phyloP scores from a whole-genome alignment of 1,140 invertebrate species.

The Proctacanthus coquilletti region DNA sequence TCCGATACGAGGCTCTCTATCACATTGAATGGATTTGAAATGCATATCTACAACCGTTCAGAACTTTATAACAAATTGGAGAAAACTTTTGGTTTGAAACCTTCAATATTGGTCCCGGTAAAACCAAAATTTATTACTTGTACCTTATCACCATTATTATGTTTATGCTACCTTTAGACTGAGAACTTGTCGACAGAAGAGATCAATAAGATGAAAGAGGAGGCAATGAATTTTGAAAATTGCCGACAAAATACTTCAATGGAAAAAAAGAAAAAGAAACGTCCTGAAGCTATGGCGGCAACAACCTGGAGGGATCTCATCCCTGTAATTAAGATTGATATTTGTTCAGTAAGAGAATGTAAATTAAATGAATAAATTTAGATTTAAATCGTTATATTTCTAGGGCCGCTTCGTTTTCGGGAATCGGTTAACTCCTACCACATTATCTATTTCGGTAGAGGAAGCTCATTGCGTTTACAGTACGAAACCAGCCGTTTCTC shows the following conservation, averaged over 20 bases:
- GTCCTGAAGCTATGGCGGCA: slow-evolving; percentile 58
- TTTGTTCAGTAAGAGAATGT: slow-evolving; percentile 51
- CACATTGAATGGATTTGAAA: slow-evolving; percentile 88
- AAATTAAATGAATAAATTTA: not conserved
- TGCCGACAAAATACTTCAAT: slow-evolving; percentile 32
- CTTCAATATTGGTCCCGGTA: slow-evolving; percentile 49
- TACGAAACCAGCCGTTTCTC: slow-evolving; percentile 84
- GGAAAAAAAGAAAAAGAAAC: slow-evolving; percentile 39
- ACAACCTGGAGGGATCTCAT: slow-evolving; percentile 91
- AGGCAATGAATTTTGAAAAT: slow-evolving; percentile 43
- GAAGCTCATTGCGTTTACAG: slow-evolving; percentile 91
- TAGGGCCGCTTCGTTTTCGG: slow-evolving; percentile 88
- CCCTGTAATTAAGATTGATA: slow-evolving; percentile 90
- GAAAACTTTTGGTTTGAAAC: slow-evolving; percentile 72
- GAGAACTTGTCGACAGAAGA: slow-evolving; percentile 19
- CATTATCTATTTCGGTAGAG: slow-evolving; percentile 82
- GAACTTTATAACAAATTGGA: slow-evolving; percentile 77
- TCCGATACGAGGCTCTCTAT: slow-evolving; percentile 86
- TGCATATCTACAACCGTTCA: slow-evolving; percentile 92
- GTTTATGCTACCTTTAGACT: slow-evolving; percentile 6
- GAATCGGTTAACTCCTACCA: slow-evolving; percentile 88
- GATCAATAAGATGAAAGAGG: slow-evolving; percentile 31
- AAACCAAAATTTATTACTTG: slow-evolving; percentile 9
- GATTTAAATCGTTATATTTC: slow-evolving; percentile 13
- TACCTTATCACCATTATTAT: not conserved